Conservation (phyloP, 1,140 invertebrate genomes). For the Galleria mellonella region DNA sequence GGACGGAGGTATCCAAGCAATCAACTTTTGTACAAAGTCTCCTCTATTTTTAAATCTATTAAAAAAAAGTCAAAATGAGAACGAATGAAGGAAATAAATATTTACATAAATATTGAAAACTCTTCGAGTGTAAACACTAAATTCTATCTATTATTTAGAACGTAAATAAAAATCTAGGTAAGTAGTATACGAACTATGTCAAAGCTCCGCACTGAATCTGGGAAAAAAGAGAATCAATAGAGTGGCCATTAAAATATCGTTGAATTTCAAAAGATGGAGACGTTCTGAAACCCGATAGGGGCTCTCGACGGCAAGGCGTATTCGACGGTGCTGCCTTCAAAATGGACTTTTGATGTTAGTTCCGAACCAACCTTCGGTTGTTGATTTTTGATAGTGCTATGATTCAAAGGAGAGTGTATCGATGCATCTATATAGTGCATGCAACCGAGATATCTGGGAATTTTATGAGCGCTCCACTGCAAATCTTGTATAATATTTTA, state of each 20-base stretch:
- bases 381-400: conserved; percentile 4
- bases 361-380: conserved; percentile 22
- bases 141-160: conserved; percentile 45
- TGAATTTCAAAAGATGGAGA: conserved; percentile 52
- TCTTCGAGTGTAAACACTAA: conserved; percentile 43
- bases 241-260: conserved; percentile 67
- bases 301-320: conserved; percentile 30
- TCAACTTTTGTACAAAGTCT: no score
- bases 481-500: no score
- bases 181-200: conserved; percentile 53
- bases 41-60: no score
- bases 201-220: conserved; percentile 42
- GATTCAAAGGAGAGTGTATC: conserved; percentile 4
- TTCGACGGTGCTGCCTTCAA: conserved; percentile 21
- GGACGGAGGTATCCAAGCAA: no score
- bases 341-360: conserved; percentile 56
- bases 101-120: conserved; percentile 33
- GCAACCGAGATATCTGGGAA: conserved; percentile 3
- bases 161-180: conserved; percentile 51
- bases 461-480: no score
- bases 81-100: no score
- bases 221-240: conserved; percentile 41
- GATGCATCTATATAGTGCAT: conserved; percentile 2
- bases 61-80: no score
- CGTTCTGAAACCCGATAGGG: conserved; percentile 27